Evolutionary conservation across 2,113 vertebrate species (phyloP).

Genomic region (Psephotus haematonotus): DNA sequence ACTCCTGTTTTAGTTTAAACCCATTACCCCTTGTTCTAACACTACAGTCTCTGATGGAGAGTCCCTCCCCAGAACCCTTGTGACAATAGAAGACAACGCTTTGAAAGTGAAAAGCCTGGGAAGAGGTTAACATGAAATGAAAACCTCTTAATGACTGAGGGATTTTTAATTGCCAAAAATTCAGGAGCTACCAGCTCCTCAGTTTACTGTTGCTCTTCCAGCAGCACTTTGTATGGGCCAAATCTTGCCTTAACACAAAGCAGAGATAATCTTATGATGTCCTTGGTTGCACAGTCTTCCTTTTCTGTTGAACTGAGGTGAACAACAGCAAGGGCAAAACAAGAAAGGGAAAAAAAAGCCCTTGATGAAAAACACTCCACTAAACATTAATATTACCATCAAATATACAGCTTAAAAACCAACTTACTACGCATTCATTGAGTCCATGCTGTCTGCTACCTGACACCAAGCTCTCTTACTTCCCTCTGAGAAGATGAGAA

Average conservation of each 20-base stretch:
- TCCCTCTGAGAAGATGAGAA: rapidly evolving
- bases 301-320: neutral
- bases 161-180: neutral
- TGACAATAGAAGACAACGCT: neutral
- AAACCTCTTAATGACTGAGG: neutral
- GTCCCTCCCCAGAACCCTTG: neutral
- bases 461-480: neutral
- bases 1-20: neutral
- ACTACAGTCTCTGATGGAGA: neutral
- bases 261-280: neutral
- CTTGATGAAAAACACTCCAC: neutral
- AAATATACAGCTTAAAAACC: neutral
- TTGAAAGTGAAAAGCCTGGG: neutral
- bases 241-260: neutral
- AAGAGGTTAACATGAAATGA: neutral
- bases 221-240: neutral
- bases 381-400: neutral
- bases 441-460: neutral
- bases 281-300: neutral
- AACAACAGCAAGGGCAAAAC: neutral
- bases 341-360: neutral
- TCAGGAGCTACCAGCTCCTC: neutral
- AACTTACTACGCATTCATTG: neutral
- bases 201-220: neutral
- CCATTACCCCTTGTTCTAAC: neutral